phyloP scores from a whole-genome alignment of 92 coral and sea anemone species.

The Palythoa caribaeorum region DNA sequence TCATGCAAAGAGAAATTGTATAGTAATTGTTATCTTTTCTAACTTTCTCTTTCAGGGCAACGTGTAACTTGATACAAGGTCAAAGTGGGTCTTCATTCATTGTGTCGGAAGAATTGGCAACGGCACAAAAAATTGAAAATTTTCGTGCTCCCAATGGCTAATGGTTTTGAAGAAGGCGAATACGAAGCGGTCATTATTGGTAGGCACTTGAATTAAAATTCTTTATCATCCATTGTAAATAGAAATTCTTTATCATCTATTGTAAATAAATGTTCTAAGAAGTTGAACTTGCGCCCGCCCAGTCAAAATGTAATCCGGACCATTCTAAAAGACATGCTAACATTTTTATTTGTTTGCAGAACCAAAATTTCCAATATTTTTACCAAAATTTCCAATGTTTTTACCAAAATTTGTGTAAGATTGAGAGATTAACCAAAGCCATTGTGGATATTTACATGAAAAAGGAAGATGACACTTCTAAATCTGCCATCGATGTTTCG shows the following conservation, averaged over 20 bases:
- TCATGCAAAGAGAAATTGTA: no score
- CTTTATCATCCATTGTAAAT: background rate
- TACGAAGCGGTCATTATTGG: constrained; percentile 34
- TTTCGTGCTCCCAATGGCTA: constrained; percentile 17
- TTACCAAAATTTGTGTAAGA: background rate
- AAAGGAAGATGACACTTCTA: background rate
- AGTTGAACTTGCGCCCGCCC: background rate
- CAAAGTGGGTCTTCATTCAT: no score
- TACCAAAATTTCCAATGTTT: no score
- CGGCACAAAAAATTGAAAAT: background rate
- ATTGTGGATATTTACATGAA: background rate
- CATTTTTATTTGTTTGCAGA: background rate
- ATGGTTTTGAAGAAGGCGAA: constrained; percentile 30
- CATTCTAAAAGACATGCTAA: background rate
- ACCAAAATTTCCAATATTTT: no score
- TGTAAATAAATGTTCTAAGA: background rate
- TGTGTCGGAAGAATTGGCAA: background rate
- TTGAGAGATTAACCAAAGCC: background rate
- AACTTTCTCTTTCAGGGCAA: no score
- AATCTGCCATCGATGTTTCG: background rate
- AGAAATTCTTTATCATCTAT: background rate
- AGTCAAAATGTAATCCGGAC: no score
- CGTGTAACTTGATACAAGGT: no score
- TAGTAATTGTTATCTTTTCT: no score
- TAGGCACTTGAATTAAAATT: background rate